Conservation (phyloP, 2,113 vertebrate genomes). For the Cottus gobio region DNA sequence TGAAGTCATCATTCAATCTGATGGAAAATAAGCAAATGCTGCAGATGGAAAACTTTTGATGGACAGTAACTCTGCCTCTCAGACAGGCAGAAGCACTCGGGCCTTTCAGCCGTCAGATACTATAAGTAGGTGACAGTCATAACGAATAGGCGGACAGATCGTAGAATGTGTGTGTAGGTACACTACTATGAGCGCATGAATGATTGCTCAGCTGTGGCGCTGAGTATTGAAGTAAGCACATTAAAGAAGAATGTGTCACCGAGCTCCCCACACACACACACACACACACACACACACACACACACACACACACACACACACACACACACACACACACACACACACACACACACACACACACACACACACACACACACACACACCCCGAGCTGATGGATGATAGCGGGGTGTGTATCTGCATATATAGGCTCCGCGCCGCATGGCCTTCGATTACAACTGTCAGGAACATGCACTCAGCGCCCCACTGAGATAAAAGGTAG, state of each 20-base stretch:
- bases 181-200: conserved; percentile 17
- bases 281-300: no score
- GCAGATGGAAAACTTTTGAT: not conserved
- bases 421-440: conserved; percentile 42
- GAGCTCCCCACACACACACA: conserved; percentile 14
- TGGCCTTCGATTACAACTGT: conserved; percentile 70
- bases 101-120: conserved; percentile 33
- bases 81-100: not conserved
- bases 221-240: conserved; percentile 55
- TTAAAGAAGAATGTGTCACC: conserved; percentile 63
- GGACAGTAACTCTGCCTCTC: not conserved
- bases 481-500: conserved; percentile 62
- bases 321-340: not conserved
- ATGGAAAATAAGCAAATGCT: conserved; percentile 38
- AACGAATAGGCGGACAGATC: conserved; percentile 47
- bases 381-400: conserved; percentile 53
- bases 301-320: no score
- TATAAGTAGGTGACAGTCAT: conserved; percentile 28
- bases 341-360: no score
- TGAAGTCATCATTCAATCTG: conserved; percentile 36
- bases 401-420: conserved; percentile 45
- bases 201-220: conserved; percentile 34
- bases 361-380: no score
- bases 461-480: conserved; percentile 48
- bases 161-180: conserved; percentile 3